Base-by-base conservation (phyloP, 2,797 vertebrate species). In the Oophaga sylvatica region DNA sequence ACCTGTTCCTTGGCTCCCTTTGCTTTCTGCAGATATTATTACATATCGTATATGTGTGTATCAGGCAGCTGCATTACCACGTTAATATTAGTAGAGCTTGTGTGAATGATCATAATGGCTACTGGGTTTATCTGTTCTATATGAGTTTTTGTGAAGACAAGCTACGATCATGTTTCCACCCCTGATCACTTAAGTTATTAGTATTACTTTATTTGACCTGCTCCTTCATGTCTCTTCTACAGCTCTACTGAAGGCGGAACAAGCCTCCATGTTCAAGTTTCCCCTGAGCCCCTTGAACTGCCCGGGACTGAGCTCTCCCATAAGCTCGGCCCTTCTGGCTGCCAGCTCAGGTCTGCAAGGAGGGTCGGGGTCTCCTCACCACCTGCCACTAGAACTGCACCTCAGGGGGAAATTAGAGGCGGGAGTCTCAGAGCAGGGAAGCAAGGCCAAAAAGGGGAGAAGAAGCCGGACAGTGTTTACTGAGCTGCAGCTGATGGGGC, bases 391-490 rank as follows among this genome's bases (percentile, higher is more conserved):
- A 67, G 98, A 99, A 92, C 95, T 99, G 89, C 98, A 99, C 90
- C 97, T 99, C 78, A 97, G 97, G 31, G 96, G 96, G 53, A 99
- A 99, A 93, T 92, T 99, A 91, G 98, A 99, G 87, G 86, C 91
- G 0, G 96, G 95, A 0, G 70, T 84, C 0, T 90, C 87, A 12
- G 98, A 98, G 84, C 94, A 93, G 0, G 94, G 95, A 48, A 87
- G 94, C 70, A 99, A 98, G 79, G 96, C 95, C 86, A 99, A 99
- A 94, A 99, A 99, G 87, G 98, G 98, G 31, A 95, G 98, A 31
- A 93, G 98, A 59, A 99, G 98, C 93, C 96, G 98, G 88, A 99
- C 98, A 0, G 98, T 99, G 76, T 99, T 99, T 93, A 99, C 98
- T 0, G 98, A 99, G 91, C 95, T 99, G 90, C 98, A 99, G 93